Conservation (phyloP, 2,888 invertebrate genomes). For the Seira musarum region DNA sequence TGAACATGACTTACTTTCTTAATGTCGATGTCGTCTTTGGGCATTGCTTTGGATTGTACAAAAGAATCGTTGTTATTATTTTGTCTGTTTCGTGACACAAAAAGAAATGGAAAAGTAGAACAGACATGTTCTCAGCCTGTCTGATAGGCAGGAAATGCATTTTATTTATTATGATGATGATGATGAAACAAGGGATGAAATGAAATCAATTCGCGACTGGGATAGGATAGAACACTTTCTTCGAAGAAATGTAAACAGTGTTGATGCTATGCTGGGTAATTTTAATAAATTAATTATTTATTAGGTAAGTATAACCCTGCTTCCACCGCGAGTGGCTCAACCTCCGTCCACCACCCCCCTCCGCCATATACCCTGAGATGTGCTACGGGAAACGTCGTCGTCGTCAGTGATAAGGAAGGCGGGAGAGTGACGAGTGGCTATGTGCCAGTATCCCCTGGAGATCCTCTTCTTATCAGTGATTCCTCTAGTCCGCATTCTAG, state of each 20-base stretch:
- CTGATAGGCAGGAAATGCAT: background rate
- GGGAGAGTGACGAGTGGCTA: slow-evolving; percentile 58
- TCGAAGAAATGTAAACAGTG: too few relatives aligned
- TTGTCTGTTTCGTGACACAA: too few relatives aligned
- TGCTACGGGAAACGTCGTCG: slow-evolving; percentile 39
- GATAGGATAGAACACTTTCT: too few relatives aligned
- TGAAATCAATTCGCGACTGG: too few relatives aligned
- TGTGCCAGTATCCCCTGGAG: slow-evolving; percentile 49
- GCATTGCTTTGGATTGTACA: too few relatives aligned
- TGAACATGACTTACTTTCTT: background rate
- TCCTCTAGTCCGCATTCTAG: slow-evolving; percentile 42
- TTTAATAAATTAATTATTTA: slow-evolving; percentile 51
- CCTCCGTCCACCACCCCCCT: slow-evolving; percentile 35
- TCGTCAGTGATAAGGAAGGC: slow-evolving; percentile 53
- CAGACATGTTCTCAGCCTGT: too few relatives aligned
- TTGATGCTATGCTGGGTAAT: too few relatives aligned
- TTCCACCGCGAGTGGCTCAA: slow-evolving; percentile 1
- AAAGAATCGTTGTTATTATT: too few relatives aligned
- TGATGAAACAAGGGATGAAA: too few relatives aligned
- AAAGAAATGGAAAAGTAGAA: too few relatives aligned
- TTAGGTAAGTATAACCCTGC: slow-evolving; percentile 23
- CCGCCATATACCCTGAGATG: slow-evolving; percentile 15
- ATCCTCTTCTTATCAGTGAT: slow-evolving; percentile 62
- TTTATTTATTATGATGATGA: too few relatives aligned
- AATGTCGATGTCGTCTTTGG: background rate